Conservation (phyloP, 2,797 vertebrate species). For the Sebastes vulpes region DNA sequence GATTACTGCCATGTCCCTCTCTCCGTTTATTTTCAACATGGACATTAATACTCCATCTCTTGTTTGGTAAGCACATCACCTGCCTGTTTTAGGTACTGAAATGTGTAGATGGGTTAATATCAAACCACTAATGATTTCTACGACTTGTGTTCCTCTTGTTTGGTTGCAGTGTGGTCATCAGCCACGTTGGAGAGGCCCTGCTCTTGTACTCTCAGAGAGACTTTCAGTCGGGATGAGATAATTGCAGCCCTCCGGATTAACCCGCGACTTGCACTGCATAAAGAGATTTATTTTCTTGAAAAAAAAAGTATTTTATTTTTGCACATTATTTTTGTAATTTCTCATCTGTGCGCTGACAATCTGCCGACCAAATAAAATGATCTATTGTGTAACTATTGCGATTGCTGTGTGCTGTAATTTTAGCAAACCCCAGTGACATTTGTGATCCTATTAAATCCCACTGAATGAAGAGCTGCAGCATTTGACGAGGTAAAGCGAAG, state of each 20-base stretch:
- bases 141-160: neutral
- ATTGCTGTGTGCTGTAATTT: neutral
- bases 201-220: constrained; percentile 88
- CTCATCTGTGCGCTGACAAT: neutral
- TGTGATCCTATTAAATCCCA: neutral
- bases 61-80: constrained; percentile 88
- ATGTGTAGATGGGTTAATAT: neutral
- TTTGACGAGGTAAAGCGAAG: neutral
- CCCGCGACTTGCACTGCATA: neutral
- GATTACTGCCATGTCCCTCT: constrained; percentile 89
- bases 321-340: constrained; percentile 34
- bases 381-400: neutral
- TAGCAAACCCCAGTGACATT: neutral
- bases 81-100: neutral
- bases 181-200: constrained; percentile 90
- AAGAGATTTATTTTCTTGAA: constrained; percentile 11
- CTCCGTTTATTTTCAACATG: constrained; percentile 88
- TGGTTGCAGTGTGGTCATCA: constrained; percentile 76
- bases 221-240: constrained; percentile 44
- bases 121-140: neutral
- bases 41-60: constrained; percentile 80
- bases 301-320: constrained; percentile 5
- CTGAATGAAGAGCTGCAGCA: neutral
- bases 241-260: neutral
- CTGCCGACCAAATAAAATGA: constrained; percentile 28